Percentiles rank a stretch among this genome's conserved stretches.
These are phyloP conservation scores for Epizoanthus scotinus DNA, from an alignment of 92 coral and sea anemone species.

Conservation along the genomic window DNA sequence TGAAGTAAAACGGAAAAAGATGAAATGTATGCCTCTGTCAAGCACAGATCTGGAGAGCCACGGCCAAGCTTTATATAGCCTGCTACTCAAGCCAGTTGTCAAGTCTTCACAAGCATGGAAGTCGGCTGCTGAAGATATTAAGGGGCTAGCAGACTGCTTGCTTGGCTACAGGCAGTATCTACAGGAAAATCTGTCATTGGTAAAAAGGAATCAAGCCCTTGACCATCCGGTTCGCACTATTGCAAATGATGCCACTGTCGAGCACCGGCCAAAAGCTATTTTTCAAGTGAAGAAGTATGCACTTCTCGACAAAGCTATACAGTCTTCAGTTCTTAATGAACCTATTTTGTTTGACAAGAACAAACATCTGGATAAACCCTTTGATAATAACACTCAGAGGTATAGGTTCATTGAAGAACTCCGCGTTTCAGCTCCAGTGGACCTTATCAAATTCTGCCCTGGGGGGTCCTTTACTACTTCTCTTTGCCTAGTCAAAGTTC, in stretches of 20 bases:
- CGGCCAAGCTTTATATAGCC: slow-evolving; percentile 16
- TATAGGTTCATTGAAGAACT: slow-evolving; percentile 19
- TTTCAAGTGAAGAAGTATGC: not conserved
- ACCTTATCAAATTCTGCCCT: slow-evolving; percentile 2
- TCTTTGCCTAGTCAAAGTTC: slow-evolving; percentile 13
- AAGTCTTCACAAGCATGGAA: slow-evolving; percentile 6
- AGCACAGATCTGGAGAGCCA: slow-evolving; percentile 17
- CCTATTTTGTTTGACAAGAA: slow-evolving; percentile 40
- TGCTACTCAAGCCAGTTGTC: slow-evolving; percentile 1
- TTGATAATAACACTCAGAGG: not conserved
- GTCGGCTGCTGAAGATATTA: slow-evolving; percentile 21
- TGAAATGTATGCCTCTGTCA: slow-evolving; percentile 3
- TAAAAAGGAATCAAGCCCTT: slow-evolving; percentile 30
- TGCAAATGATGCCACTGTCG: slow-evolving; percentile 39
- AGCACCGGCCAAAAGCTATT: not conserved
- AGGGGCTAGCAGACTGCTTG: slow-evolving; percentile 20
- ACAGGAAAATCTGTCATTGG: no score
- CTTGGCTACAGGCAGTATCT: not conserved
- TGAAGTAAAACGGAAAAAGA: slow-evolving; percentile 8
- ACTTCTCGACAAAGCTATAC: not conserved
- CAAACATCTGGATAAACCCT: slow-evolving; percentile 10
- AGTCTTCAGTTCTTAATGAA: not conserved
- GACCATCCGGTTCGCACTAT: slow-evolving; percentile 30
- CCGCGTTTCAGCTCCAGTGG: slow-evolving; percentile 27
- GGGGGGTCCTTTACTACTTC: slow-evolving; percentile 9